phyloP scores from a whole-genome alignment of 2,113 vertebrate genomes.

The Oxygymnocypris stewartii region DNA sequence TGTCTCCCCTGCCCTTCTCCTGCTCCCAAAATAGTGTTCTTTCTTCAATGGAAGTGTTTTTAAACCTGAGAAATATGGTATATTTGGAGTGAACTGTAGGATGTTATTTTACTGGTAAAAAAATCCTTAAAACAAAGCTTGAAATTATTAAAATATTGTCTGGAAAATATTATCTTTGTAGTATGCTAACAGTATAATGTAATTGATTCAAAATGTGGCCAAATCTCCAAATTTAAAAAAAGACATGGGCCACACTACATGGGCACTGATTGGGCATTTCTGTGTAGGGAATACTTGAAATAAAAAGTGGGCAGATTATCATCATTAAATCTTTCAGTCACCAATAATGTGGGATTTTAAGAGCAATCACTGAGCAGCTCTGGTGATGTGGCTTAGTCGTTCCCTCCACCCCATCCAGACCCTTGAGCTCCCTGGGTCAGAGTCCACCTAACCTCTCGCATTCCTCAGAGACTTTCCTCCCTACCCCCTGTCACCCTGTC shows the following conservation, averaged over 20 bases:
- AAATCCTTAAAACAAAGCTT: not conserved
- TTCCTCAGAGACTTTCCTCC: conserved; percentile 58
- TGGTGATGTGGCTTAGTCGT: conserved; percentile 36
- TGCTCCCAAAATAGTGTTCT: conserved; percentile 32
- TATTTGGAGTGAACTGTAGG: not conserved
- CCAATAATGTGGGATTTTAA: conserved; percentile 41
- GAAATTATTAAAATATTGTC: not conserved
- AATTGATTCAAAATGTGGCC: not conserved
- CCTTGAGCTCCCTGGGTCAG: conserved; percentile 63
- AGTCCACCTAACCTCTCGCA: conserved; percentile 68
- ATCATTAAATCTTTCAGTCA: conserved; percentile 24
- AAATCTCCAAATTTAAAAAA: conserved; percentile 6
- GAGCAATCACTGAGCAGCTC: conserved; percentile 30
- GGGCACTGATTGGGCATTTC: conserved; percentile 23
- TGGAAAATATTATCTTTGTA: not conserved
- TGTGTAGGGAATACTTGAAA: not conserved
- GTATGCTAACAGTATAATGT: conserved; percentile 39
- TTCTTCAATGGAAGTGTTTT: conserved; percentile 25
- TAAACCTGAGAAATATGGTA: conserved; percentile 3
- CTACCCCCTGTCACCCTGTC: conserved; percentile 29
- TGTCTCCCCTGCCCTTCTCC: conserved; percentile 30
- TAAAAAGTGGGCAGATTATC: conserved; percentile 33
- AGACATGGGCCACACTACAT: not conserved
- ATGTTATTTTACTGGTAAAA: not conserved
- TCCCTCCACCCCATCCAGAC: conserved; percentile 44